Evolutionary conservation across 2,797 vertebrate species (phyloP).

Genomic region (Lagorchestes hirsutus): DNA sequence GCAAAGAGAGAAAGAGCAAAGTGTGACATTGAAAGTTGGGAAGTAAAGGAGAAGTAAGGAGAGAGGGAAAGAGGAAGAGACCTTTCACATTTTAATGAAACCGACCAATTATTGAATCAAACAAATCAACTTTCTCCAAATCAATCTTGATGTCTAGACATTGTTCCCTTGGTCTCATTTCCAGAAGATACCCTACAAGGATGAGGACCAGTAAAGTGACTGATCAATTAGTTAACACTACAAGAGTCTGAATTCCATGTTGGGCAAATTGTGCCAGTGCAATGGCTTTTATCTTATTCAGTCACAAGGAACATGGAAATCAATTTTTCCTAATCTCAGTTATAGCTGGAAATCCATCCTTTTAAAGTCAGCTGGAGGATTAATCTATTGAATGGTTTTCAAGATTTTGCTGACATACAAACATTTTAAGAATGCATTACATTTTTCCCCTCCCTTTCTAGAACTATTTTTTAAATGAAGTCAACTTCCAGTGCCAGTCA

Average conservation of each 20-base stretch:
- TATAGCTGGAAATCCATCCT: conserved; percentile 89
- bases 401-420: conserved; percentile 89
- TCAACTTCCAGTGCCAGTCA: conserved; percentile 72
- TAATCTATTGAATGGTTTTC: conserved; percentile 89
- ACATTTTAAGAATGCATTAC: conserved; percentile 90
- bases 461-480: conserved; percentile 84
- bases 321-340: conserved; percentile 89
- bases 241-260: conserved; percentile 78
- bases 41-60: neutral
- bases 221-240: conserved; percentile 71
- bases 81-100: conserved; percentile 2
- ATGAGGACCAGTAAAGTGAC: conserved; percentile 61
- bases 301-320: conserved; percentile 89
- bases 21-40: neutral
- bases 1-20: neutral
- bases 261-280: conserved; percentile 79
- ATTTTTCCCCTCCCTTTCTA: conserved; percentile 72
- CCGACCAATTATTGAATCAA: neutral
- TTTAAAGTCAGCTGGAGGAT: conserved; percentile 88
- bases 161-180: conserved; percentile 45
- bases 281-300: conserved; percentile 87
- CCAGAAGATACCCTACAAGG: conserved; percentile 23
- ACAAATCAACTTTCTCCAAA: conserved; percentile 12
- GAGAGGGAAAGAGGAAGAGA: neutral
- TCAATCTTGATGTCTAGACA: conserved; percentile 46